phyloP scores from a whole-genome alignment of 2,113 vertebrate genomes.

The Onychostoma macrolepis region DNA sequence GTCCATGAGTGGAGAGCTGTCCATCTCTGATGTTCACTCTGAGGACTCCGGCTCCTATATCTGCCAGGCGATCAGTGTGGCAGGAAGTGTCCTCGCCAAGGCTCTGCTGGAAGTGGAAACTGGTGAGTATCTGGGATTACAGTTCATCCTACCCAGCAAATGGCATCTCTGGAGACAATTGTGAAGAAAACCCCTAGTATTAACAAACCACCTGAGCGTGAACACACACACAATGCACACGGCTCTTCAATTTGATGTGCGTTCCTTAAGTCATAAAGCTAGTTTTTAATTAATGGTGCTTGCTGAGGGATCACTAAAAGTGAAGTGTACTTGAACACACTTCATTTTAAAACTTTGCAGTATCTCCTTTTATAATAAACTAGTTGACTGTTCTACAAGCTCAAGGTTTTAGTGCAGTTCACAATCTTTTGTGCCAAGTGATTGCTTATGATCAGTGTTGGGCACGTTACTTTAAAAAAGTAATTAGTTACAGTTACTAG shows the following conservation, averaged over 20 bases:
- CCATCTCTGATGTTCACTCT: conserved; percentile 87
- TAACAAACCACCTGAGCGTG: neutral
- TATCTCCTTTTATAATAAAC: neutral
- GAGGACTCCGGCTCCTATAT: conserved; percentile 96
- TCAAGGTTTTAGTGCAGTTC: too few species aligned
- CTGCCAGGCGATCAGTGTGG: conserved; percentile 97
- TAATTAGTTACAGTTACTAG: too few species aligned
- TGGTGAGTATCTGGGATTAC: conserved; percentile 77
- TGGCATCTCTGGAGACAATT: conserved; percentile 37
- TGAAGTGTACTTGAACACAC: neutral
- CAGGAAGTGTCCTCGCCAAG: conserved; percentile 94
- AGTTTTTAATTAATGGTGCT: conserved; percentile 12
- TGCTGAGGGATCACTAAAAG: neutral
- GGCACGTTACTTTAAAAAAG: too few species aligned
- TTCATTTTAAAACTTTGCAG: neutral
- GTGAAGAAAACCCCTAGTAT: conserved; percentile 23
- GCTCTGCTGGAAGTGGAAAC: conserved; percentile 95
- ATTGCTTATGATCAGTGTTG: too few species aligned
- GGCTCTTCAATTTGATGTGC: neutral
- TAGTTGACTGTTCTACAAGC: neutral
- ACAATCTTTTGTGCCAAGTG: too few species aligned
- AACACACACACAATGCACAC: neutral
- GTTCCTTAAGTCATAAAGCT: neutral
- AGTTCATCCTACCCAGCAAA: conserved; percentile 53
- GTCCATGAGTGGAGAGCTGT: conserved; percentile 92